Evolutionary conservation across 2,113 vertebrate genomes (phyloP).

Genomic region (Cyanistes caeruleus): DNA sequence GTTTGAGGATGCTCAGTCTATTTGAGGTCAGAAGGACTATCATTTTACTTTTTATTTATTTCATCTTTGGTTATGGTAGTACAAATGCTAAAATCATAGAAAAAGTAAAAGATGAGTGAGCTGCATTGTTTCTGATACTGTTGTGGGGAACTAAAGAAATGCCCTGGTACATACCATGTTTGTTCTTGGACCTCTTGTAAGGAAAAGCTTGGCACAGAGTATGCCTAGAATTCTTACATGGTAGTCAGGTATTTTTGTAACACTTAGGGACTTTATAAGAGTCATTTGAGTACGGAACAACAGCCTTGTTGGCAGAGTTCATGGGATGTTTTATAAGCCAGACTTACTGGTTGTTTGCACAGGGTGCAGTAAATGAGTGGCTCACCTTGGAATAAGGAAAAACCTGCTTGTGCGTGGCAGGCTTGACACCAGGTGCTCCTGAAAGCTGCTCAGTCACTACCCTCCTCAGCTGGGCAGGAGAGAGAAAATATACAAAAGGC

Average conservation of each 20-base stretch:
- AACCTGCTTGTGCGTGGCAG: rapidly evolving
- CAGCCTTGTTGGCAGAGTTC: not conserved
- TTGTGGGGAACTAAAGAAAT: not conserved
- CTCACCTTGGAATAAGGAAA: not conserved
- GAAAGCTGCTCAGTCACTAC: not conserved
- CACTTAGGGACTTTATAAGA: rapidly evolving
- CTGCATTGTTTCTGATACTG: not conserved
- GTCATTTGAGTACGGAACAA: not conserved
- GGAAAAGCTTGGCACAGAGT: not conserved
- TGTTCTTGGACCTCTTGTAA: not conserved
- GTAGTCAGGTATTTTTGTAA: not conserved
- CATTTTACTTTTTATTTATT: not conserved
- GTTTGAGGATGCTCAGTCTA: not conserved
- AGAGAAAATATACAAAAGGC: not conserved
- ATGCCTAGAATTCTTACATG: not conserved
- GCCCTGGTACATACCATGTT: not conserved
- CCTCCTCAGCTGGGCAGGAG: not conserved
- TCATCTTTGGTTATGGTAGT: not conserved
- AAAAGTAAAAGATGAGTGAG: not conserved
- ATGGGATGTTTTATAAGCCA: not conserved
- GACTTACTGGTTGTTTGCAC: not conserved
- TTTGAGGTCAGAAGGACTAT: not conserved
- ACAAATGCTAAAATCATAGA: not conserved
- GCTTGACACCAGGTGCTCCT: not conserved
- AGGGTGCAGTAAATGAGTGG: not conserved